Conservation (phyloP, 2,797 vertebrate genomes). For the Jordanella pulchra region DNA sequence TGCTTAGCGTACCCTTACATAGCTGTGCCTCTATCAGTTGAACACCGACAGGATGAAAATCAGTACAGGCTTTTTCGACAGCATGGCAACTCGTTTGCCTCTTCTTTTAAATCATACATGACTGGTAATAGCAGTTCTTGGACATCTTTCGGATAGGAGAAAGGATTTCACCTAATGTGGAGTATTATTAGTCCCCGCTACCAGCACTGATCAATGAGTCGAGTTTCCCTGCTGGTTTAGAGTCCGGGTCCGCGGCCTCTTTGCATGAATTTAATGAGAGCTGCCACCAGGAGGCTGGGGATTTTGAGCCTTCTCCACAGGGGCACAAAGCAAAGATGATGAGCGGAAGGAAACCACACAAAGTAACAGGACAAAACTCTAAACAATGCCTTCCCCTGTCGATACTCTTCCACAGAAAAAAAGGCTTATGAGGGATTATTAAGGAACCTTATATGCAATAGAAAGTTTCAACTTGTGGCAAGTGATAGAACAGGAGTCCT, state of each 20-base stretch:
- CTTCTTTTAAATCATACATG: slow-evolving; percentile 73
- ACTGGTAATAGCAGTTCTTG: slow-evolving; percentile 57
- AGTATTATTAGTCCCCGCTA: slow-evolving; percentile 27
- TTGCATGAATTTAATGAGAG: slow-evolving; percentile 58
- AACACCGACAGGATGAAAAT: slow-evolving; percentile 77
- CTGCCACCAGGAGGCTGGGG: slow-evolving; percentile 56
- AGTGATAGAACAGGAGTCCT: slow-evolving; percentile 42
- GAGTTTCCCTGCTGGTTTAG: slow-evolving; percentile 53
- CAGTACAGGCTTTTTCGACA: slow-evolving; percentile 64
- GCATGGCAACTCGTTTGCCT: slow-evolving; percentile 54
- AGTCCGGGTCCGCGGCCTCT: slow-evolving; percentile 55
- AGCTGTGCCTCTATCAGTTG: slow-evolving; percentile 80
- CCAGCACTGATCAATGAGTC: slow-evolving; percentile 53
- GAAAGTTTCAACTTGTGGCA: slow-evolving; percentile 41
- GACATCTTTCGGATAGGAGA: slow-evolving; percentile 43
- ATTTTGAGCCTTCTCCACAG: slow-evolving; percentile 70
- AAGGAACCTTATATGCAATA: slow-evolving; percentile 6
- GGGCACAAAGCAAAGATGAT: slow-evolving; percentile 43
- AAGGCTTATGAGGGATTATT: slow-evolving; percentile 25
- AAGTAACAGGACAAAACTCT: slow-evolving; percentile 34
- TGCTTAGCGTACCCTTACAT: slow-evolving; percentile 77
- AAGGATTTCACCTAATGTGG: slow-evolving; percentile 42
- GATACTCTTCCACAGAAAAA: slow-evolving; percentile 21
- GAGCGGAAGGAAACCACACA: slow-evolving; percentile 26
- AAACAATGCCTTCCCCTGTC: slow-evolving; percentile 61